Base-by-base conservation (phyloP, 2,113 vertebrate genomes). In the Myocastor coypus region DNA sequence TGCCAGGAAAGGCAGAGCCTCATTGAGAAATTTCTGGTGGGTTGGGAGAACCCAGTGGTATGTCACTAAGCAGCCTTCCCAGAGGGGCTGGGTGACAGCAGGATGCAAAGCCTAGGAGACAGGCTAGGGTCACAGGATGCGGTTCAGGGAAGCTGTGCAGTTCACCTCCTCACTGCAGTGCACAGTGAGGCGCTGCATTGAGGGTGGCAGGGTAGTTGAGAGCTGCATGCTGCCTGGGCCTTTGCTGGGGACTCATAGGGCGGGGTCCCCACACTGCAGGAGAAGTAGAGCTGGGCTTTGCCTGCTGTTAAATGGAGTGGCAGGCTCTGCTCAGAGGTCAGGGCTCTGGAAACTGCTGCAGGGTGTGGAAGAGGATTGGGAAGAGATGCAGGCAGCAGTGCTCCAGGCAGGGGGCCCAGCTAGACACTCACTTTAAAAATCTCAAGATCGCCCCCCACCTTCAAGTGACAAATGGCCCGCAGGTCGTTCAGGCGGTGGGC, bases 381-480 rank as follows among this genome's bases (percentile, higher is more conserved):
- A 69, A 2, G 68, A 69, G 68, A 37, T n/a, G 16, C 34, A 69
- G 34, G 37, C 68, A n/a, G 34, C n/a, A 6, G 34, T 69, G 34
- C 34, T 2, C 16, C 68, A 37, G 68, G 6, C 68, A 69, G 68
- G 64, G 34, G 37, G 34, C 3, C 32, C 68, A n/a, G n/a, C n/a
- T n/a, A n/a, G n/a, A n/a, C n/a, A n/a, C n/a, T n/a, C n/a, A n/a
- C n/a, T 89, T n/a, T n/a, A n/a, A n/a, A n/a, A 92, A 98, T 92
- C 20, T 97, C 40, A 37, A 98, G 9, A 0, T 97, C 98, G 0
- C 98, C 96, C 0, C 2, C 93, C 4, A 64, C 28, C 12, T 32
- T 3, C 9, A 64, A 12, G 63, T 30, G 0, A 64, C 10, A 12
- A 11, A 64, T 64, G 63, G 63, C 63, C 7, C 10, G n/a, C n/a